These are phyloP conservation scores for Apodemia duryi DNA, from an alignment of 2,888 invertebrate species.

Conservation along the genomic window DNA sequence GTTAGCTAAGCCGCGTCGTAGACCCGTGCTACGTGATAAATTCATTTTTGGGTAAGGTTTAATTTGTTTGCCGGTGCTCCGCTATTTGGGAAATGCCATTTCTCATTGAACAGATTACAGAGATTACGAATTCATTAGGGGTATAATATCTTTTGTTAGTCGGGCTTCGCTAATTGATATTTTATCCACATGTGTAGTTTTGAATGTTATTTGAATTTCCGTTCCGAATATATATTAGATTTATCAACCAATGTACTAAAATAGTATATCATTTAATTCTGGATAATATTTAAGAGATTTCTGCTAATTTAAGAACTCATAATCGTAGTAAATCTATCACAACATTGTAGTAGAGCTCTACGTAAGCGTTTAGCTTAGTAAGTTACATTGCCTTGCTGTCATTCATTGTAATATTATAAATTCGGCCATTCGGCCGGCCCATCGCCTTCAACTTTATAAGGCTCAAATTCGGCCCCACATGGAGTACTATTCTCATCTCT, in stretches of 20 bases:
- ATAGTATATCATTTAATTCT: too few species aligned
- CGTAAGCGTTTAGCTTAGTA: too few species aligned
- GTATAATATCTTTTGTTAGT: constrained; percentile 63
- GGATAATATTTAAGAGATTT: too few species aligned
- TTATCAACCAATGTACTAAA: neutral
- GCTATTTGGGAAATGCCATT: constrained; percentile 69
- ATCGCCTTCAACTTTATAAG: too few species aligned
- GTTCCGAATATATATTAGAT: neutral
- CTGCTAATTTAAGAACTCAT: too few species aligned
- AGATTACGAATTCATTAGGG: constrained; percentile 78
- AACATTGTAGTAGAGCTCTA: too few species aligned
- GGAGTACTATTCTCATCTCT: too few species aligned
- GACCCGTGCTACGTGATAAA: constrained; percentile 61
- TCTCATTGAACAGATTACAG: constrained; percentile 77
- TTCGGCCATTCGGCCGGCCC: too few species aligned
- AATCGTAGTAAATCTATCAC: too few species aligned
- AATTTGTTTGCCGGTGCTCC: constrained; percentile 68
- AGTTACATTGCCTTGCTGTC: too few species aligned
- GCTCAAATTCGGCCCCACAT: too few species aligned
- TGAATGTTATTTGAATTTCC: constrained; percentile 13
- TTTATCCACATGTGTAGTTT: constrained; percentile 56
- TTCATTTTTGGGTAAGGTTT: constrained; percentile 76
- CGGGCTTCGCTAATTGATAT: constrained; percentile 68
- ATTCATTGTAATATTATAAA: too few species aligned
- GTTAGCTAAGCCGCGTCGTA: constrained; percentile 42